Base-by-base conservation (phyloP, 2,888 invertebrate genomes). In the Leptinotarsa haldemani region DNA sequence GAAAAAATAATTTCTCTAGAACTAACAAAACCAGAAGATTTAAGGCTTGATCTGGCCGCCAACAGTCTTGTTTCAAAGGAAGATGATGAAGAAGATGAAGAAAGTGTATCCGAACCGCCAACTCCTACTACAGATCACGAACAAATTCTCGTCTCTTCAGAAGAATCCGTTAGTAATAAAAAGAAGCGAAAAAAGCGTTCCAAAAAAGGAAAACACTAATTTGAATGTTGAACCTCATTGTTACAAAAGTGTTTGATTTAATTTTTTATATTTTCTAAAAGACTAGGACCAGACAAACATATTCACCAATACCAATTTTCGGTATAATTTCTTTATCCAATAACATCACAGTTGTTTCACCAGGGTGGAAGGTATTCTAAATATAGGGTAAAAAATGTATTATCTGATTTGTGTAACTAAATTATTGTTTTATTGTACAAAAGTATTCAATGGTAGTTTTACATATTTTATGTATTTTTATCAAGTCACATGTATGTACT, bases 1-100 rank as follows among this genome's bases (percentile, higher is more conserved):
- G 95, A 96, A 89, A 96, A 95, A 89, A 96, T 96, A 82, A 95
- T 96, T 88, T 95, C 96, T 73, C 88, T 96, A 88, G 96, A 96
- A 88, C 88, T 96, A 85, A 94, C 93, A 77, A 92, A 86, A 80
- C 83, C 86, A 46, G 81, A 83, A 50, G 78, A 78, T 30, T 63
- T 72, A 30, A 69, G 72, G 30, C 66, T 83, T n/a, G 73, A 82
- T 16, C 70, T 83, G 46, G 85, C 84, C 75, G 83, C 83, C 53
- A 76, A 75, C 20, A 63, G 71, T 40, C 53, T 63, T 18, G 69
- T 58, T 16, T 56, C 70, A 61, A 61, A 67, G 61, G 82, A 83
- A 1, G 79, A 30, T 82, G 90, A 90, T n/a, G 91, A 91, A 15
- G 80, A 82, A 15, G 88, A 87, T 82, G 90, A 90, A 16, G 91